phyloP scores from a whole-genome alignment of 2,797 vertebrate species.

The Xiphorhynchus erythropygius region DNA sequence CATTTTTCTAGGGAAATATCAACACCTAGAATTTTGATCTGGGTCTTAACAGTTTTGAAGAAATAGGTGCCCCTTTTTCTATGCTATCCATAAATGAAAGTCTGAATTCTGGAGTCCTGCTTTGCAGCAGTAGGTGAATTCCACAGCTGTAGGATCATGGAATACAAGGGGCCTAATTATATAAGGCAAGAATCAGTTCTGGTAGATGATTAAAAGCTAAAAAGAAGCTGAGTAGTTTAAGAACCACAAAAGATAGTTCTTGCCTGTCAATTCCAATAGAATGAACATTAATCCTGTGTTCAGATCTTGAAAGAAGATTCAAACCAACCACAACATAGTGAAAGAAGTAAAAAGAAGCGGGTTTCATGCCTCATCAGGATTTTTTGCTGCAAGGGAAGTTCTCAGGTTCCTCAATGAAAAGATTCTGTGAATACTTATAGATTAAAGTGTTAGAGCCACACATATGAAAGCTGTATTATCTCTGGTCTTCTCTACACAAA shows the following conservation, averaged over 20 bases:
- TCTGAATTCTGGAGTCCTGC: neutral
- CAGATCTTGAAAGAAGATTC: slow-evolving; percentile 24
- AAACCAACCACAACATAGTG: neutral
- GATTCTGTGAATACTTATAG: neutral
- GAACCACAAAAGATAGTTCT: slow-evolving; percentile 37
- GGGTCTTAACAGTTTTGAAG: neutral
- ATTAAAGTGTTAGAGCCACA: neutral
- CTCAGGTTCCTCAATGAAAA: neutral
- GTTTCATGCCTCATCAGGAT: neutral
- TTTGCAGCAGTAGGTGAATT: neutral
- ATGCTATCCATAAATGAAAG: neutral
- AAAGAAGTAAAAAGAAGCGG: neutral
- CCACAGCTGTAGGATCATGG: slow-evolving; percentile 15
- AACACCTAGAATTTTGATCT: neutral
- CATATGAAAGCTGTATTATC: neutral
- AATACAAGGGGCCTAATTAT: slow-evolving; percentile 19
- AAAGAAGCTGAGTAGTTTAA: neutral
- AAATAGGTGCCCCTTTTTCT: neutral
- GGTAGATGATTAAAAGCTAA: slow-evolving; percentile 36
- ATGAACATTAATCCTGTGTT: neutral
- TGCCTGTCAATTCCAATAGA: slow-evolving; percentile 25
- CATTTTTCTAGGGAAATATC: neutral
- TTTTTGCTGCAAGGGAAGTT: slow-evolving; percentile 9
- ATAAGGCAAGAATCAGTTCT: slow-evolving; percentile 20
- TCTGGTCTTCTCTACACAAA: neutral